phyloP scores from a whole-genome alignment of 2,888 invertebrate species.

The Prostheceraeus crozeri region DNA sequence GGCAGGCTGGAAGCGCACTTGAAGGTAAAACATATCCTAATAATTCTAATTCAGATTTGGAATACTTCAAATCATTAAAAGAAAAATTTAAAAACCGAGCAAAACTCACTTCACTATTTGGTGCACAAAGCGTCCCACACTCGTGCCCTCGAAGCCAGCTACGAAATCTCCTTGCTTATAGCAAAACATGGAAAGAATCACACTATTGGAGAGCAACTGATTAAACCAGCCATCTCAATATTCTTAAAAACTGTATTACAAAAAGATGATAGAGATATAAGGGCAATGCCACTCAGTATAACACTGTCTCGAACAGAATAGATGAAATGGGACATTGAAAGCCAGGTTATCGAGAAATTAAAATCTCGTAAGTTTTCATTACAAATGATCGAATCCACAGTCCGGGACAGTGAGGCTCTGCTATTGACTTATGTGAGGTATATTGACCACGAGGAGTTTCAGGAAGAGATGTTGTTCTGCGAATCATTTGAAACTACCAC shows the following conservation, averaged over 20 bases:
- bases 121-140: no score
- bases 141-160: conserved; percentile 5
- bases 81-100: no score
- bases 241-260: not conserved
- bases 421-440: conserved; percentile 1
- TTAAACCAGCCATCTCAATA: not conserved
- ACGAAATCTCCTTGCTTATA: not conserved
- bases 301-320: conserved; percentile 35
- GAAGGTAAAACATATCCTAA: conserved; percentile 6
- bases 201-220: not conserved
- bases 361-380: conserved; percentile 34
- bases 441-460: conserved; percentile 20
- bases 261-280: conserved; percentile 30
- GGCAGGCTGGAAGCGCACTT: no score
- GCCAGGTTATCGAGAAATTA: conserved; percentile 35
- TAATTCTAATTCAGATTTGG: no score
- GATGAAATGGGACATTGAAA: conserved; percentile 37
- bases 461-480: conserved; percentile 36
- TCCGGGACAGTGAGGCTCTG: conserved; percentile 5
- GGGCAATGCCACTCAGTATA: conserved; percentile 34
- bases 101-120: no score
- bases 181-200: not conserved
- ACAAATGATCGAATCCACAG: conserved; percentile 38
- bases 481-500: conserved; percentile 32
- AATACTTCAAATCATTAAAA: no score